A percentile compares a stretch with the other conserved stretches of the same genome.
Evolutionary conservation across 1,140 invertebrate genomes (phyloP).

Genomic region (Riptortus pedestris): DNA sequence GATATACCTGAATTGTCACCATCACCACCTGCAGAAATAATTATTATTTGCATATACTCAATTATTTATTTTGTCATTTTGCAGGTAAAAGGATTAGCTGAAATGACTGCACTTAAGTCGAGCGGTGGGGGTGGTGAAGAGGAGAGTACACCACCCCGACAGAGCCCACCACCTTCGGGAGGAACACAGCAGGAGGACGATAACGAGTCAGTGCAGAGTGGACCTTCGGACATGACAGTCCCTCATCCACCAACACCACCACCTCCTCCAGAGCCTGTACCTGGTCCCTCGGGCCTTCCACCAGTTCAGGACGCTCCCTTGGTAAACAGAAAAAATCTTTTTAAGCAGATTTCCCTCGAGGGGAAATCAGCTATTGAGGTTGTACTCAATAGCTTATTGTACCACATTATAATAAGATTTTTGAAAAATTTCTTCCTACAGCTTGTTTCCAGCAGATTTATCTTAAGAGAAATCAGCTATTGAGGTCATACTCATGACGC

Average conservation of each 20-base stretch:
- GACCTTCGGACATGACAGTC: conserved; percentile 46
- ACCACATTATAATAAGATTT: too few relatives aligned
- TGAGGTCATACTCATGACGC: too few relatives aligned
- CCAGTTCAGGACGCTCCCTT: conserved; percentile 77
- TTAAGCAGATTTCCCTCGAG: too few relatives aligned
- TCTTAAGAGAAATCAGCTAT: too few relatives aligned
- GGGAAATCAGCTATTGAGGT: too few relatives aligned
- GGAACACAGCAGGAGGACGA: conserved; percentile 38
- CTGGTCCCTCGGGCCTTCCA: conserved; percentile 63
- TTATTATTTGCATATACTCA: neutral
- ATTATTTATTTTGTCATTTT: neutral
- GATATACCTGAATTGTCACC: too few relatives aligned
- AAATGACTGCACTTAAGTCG: conserved; percentile 54
- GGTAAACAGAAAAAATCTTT: conserved; percentile 45
- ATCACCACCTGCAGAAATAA: neutral
- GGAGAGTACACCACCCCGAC: conserved; percentile 26
- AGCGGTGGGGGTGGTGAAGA: conserved; percentile 23
- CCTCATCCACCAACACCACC: conserved; percentile 45
- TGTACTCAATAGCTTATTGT: too few relatives aligned
- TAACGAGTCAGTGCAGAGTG: conserved; percentile 42
- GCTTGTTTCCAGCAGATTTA: too few relatives aligned
- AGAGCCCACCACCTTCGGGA: conserved; percentile 35
- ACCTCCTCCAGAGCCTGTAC: conserved; percentile 51
- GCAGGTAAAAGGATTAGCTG: conserved; percentile 71
- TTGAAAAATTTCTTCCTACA: too few relatives aligned